phyloP scores from a whole-genome alignment of 2,797 vertebrate species.

The Melanotaenia pygmaea region DNA sequence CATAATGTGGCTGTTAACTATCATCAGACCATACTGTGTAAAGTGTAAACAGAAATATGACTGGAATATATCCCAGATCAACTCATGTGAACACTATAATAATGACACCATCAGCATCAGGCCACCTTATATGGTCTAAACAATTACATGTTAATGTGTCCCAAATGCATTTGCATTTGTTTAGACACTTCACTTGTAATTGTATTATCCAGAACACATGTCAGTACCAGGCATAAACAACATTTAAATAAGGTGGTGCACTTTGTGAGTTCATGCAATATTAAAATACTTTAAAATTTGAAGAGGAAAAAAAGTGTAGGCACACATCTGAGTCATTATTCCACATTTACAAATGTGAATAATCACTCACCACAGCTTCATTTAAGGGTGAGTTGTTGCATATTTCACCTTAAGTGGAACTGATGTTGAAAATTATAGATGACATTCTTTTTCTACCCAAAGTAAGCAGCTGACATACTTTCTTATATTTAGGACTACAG shows the following conservation, averaged over 20 bases:
- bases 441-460: background rate
- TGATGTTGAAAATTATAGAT: background rate
- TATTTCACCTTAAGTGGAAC: background rate
- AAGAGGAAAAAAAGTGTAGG: background rate
- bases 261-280: background rate
- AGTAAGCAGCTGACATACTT: background rate
- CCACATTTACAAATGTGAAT: background rate
- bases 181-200: constrained; percentile 1
- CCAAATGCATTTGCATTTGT: constrained; percentile 1
- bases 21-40: background rate
- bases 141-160: constrained; percentile 1
- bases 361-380: background rate
- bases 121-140: background rate
- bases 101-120: background rate
- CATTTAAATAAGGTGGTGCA: background rate
- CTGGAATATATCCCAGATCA: background rate
- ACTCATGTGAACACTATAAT: background rate
- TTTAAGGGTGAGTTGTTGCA: background rate
- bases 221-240: background rate
- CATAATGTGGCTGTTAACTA: background rate
- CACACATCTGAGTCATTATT: background rate
- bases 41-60: background rate
- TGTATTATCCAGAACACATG: constrained; percentile 3
- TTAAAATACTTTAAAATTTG: background rate
- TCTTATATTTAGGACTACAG: background rate